A percentile compares a stretch with the other conserved stretches of the same genome.
phyloP scores from a whole-genome alignment of 1,140 invertebrate genomes.

The Mactra quadrangularis region DNA sequence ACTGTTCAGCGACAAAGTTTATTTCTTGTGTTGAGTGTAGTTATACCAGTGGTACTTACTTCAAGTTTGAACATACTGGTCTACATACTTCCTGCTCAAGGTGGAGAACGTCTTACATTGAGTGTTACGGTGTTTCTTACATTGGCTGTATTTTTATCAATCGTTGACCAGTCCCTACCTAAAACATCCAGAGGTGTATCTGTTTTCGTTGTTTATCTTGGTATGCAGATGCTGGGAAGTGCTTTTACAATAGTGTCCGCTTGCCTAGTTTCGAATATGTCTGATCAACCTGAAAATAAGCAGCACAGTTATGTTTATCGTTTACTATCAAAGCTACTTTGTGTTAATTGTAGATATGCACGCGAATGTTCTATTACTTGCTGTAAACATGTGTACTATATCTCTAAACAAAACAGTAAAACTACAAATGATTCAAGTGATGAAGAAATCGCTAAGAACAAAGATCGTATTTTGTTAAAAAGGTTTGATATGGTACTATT shows the following conservation, averaged over 20 bases:
- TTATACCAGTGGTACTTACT: background rate
- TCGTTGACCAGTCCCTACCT: constrained; percentile 6
- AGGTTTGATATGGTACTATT: too few species aligned
- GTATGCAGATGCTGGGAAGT: constrained; percentile 12
- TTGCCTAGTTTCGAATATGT: too few species aligned
- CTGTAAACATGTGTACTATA: too few species aligned
- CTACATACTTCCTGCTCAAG: constrained; percentile 16
- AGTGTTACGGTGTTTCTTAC: constrained; percentile 20
- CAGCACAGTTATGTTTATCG: too few species aligned
- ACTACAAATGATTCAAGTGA: too few species aligned
- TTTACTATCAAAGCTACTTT: too few species aligned
- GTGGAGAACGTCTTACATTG: constrained; percentile 12
- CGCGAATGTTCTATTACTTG: too few species aligned
- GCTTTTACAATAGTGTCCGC: background rate
- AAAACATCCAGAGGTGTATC: constrained; percentile 14
- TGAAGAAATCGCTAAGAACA: too few species aligned
- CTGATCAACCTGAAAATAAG: too few species aligned
- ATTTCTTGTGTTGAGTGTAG: constrained; percentile 1
- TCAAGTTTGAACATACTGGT: background rate
- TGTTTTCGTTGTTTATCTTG: constrained; percentile 10
- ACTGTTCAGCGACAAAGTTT: background rate
- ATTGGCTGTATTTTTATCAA: constrained; percentile 30
- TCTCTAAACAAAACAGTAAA: too few species aligned
- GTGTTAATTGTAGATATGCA: too few species aligned
- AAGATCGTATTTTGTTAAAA: too few species aligned